Evolutionary conservation across 2,797 vertebrate species (phyloP), one percentile per base, ranked within the genome.

Genomic region (Ceryle rudis): DNA sequence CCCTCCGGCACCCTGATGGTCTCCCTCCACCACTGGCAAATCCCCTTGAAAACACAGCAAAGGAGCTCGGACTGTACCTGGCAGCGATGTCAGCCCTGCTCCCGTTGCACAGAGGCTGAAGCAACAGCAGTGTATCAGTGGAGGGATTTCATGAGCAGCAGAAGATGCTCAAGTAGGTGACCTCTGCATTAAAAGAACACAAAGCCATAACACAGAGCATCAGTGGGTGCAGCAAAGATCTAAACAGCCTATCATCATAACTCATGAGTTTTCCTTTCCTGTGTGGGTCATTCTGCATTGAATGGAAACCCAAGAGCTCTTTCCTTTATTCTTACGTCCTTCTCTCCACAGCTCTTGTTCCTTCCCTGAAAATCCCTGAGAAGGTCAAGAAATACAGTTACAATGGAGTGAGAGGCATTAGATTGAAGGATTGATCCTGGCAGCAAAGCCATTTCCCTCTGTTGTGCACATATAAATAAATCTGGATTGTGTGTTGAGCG

Each of bases 401-500:
- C 96, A 96, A 83, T 93, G 94, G 91, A 96, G 96, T 95, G 96
- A 93, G 95, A 97, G 96, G 96, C 90, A 81, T 93, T 97, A 94
- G 86, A 91, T 60, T 97, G 97, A 98, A 97, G 97, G 97, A 97
- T 96, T 97, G 97, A 97, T 97, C 96, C 95, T 39, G 31, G 92
- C 69, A 95, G 97, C 97, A 95, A 96, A 97, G 95, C 97, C 92
- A 93, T 97, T 97, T 97, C 93, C 97, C 86, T 96, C 93, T 88
- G 81, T 95, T 42, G 52, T 86, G 93, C 96, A 93, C 93, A 33
- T 71, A 97, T 64, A 97, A 98, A 97, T 96, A 97, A 95, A 83
- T 28, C 95, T 95, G 94, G 75, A 62, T 83, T 94, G 92, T 86
- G 91, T 33, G 42, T 13, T 91, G 97, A 97, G 83, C 1, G 61